phyloP scores from a whole-genome alignment of 2,113 vertebrate species.

The Geococcyx californianus region DNA sequence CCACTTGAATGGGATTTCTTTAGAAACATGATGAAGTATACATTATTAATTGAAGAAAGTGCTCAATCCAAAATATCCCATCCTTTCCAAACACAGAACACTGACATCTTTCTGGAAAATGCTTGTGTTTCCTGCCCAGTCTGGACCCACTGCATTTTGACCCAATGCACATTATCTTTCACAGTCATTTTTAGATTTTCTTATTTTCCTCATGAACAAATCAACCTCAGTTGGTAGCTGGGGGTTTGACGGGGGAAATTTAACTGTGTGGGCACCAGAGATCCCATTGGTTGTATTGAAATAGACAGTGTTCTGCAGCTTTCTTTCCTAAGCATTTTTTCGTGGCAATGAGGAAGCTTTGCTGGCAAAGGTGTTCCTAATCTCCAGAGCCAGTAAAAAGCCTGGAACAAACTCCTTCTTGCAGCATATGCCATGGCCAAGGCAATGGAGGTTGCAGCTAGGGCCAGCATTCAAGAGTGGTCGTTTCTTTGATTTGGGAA shows the following conservation, averaged over 20 bases:
- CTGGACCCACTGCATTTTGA: neutral
- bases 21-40: neutral
- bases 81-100: neutral
- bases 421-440: neutral
- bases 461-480: rapidly evolving
- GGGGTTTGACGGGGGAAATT: neutral
- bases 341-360: neutral
- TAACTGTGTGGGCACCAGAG: neutral
- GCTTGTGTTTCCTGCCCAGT: neutral
- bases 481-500: neutral
- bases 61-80: neutral
- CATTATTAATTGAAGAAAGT: neutral
- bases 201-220: neutral
- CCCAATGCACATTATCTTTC: neutral
- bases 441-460: neutral
- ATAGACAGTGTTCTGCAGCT: neutral
- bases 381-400: neutral
- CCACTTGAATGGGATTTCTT: neutral
- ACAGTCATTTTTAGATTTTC: neutral
- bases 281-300: neutral
- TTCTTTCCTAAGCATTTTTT: neutral
- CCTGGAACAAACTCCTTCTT: neutral
- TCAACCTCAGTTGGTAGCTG: neutral
- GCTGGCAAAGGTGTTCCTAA: neutral
- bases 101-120: neutral